Evolutionary conservation across 2,113 vertebrate species (phyloP).

Genomic region (Malurus cyaneus): DNA sequence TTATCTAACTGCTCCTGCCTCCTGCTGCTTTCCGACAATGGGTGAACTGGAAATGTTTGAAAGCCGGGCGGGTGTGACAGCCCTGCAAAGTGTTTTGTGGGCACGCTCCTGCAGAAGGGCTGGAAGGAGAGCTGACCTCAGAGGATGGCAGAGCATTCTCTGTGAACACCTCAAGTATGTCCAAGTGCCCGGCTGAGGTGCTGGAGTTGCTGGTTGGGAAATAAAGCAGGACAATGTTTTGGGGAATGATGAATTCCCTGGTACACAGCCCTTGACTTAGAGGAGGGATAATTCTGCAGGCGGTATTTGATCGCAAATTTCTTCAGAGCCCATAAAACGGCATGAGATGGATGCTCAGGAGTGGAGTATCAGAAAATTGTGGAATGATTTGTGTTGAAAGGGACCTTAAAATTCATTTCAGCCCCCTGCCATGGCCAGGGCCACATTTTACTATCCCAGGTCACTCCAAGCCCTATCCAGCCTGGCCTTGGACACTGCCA

Average conservation of each 20-base stretch:
- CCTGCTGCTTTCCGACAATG: background rate
- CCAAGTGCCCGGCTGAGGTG: background rate
- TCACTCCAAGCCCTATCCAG: rapidly evolving
- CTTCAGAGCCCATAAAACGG: rapidly evolving
- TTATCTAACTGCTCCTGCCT: background rate
- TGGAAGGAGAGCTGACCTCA: background rate
- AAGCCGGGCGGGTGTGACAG: background rate
- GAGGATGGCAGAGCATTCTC: background rate
- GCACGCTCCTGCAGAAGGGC: background rate
- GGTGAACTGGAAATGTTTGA: background rate
- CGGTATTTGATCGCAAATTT: background rate
- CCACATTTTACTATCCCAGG: background rate
- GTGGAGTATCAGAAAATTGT: too few relatives aligned
- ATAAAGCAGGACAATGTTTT: background rate
- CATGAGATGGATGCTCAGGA: background rate
- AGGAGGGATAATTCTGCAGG: background rate
- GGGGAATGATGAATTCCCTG: background rate
- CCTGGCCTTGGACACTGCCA: background rate
- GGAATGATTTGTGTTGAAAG: background rate
- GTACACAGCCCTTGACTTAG: rapidly evolving
- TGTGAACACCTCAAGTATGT: background rate
- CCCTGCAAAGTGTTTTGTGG: background rate
- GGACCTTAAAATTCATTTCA: background rate
- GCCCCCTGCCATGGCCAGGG: rapidly evolving
- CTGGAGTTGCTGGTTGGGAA: background rate